A percentile compares a stretch with the other conserved stretches of the same genome.
Conservation (phyloP, 2,888 invertebrate species). For the Catonia carolina region DNA sequence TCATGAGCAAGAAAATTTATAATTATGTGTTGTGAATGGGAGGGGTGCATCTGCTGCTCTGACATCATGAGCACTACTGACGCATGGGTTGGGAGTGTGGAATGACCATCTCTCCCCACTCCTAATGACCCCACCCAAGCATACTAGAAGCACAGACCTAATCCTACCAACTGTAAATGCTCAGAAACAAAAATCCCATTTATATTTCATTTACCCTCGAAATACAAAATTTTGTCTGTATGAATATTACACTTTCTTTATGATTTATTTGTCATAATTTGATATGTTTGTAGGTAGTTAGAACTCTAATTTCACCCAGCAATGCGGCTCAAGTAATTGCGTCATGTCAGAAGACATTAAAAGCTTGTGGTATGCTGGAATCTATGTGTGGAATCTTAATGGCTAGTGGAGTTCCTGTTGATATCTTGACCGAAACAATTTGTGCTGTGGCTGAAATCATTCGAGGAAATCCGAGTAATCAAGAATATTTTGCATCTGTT, state of each 20-base stretch:
- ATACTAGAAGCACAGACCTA: too few relatives aligned
- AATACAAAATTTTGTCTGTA: too few relatives aligned
- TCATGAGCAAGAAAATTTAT: too few relatives aligned
- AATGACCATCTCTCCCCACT: too few relatives aligned
- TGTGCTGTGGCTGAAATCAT: constrained; percentile 92
- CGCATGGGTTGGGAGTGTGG: too few relatives aligned
- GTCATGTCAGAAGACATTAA: constrained; percentile 84
- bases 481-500: constrained; percentile 83
- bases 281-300: constrained; percentile 52
- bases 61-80: too few relatives aligned
- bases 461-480: constrained; percentile 81
- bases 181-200: not conserved
- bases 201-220: not conserved
- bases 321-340: constrained; percentile 73
- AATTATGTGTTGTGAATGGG: not conserved
- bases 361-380: constrained; percentile 72
- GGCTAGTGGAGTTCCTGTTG: constrained; percentile 94
- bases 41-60: too few relatives aligned
- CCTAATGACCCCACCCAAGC: too few relatives aligned
- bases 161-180: too few relatives aligned
- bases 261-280: too few relatives aligned
- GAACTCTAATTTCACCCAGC: constrained; percentile 88
- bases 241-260: too few relatives aligned
- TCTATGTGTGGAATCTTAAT: constrained; percentile 84
- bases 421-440: constrained; percentile 93